Evolutionary conservation across 2,888 invertebrate genomes (phyloP), one percentile per base, ranked within the genome.

Genomic region (Trypoxylon attenuatum): DNA sequence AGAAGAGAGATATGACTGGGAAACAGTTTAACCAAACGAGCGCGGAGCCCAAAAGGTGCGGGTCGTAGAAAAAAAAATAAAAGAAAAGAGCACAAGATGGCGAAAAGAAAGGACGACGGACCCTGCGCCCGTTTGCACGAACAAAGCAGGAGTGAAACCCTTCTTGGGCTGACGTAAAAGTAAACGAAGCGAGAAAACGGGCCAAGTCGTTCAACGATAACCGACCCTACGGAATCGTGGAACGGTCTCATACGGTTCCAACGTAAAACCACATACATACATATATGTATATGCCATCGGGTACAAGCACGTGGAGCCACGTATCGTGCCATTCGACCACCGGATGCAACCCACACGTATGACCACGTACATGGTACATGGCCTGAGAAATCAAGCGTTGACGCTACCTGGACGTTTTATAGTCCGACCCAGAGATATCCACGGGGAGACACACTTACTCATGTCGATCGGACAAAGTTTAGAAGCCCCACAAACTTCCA

Each of bases 131-230:
- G 47, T 68, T 29, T 43, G 52, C 22, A 27, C 51, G 51, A 58
- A 49, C 52, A 59, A 57, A 62, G 16, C 47, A 41, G 50, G 22
- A 58, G 57, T 38, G 56, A 59, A 56, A 43, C 59, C 22, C 64
- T 54, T 52, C 23, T 47, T 16, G 54, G 51, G 45, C 23, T 16
- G 54, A 52, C 73, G 64, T 73, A 73, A 73, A 71, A 69, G 57
- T 57, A 69, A 73, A 73, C 73, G 69, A 73, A 64, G 71, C 63
- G 66, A 50, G 62, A 57, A 71, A 66, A 64, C 58, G 55, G 46
- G 21, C 50, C 41, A 57, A 62, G 50, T 72, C 55, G 47, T 61
- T 64, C 54, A 56, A 42, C 50, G 45, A 22, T 23, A 38, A 45
- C 41, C 70, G 45, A 60, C 55, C 56, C 49, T 39, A 33, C 22